Evolutionary conservation across 2,888 invertebrate genomes (phyloP).

Genomic region (Drosophila aldrichi): DNA sequence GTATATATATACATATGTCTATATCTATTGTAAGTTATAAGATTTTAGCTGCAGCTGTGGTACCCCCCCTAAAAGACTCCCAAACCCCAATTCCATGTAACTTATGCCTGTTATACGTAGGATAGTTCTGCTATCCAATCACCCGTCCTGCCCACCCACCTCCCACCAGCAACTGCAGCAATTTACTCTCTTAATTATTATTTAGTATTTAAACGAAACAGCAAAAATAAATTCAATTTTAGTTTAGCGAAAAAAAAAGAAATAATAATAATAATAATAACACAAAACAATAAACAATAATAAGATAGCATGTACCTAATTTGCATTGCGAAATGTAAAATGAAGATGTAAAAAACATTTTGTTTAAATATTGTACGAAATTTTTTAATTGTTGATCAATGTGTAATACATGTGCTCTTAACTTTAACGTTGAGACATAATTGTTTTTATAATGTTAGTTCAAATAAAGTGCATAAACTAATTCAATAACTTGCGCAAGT

Average conservation of each 20-base stretch:
- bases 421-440: constrained; percentile 51
- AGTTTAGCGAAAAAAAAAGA: constrained; percentile 28
- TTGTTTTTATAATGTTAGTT: constrained; percentile 75
- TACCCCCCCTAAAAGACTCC: no score
- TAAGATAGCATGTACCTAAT: constrained; percentile 43
- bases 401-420: constrained; percentile 68
- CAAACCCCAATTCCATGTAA: neutral
- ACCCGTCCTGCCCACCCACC: neutral
- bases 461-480: constrained; percentile 70
- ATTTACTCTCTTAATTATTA: constrained; percentile 78
- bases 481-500: neutral
- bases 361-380: constrained; percentile 45
- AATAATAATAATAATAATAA: neutral
- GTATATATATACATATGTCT: constrained; percentile 41
- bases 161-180: constrained; percentile 38
- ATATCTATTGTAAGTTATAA: constrained; percentile 38
- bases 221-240: constrained; percentile 47
- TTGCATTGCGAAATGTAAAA: constrained; percentile 46
- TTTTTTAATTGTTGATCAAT: constrained; percentile 73
- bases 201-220: constrained; percentile 69
- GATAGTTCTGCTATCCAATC: neutral
- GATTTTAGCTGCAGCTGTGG: constrained; percentile 42
- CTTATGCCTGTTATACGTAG: constrained; percentile 24
- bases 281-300: constrained; percentile 25
- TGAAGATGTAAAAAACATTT: no score